Base-by-base conservation (phyloP, 2,797 vertebrate genomes). In the Myotis findleyi region DNA sequence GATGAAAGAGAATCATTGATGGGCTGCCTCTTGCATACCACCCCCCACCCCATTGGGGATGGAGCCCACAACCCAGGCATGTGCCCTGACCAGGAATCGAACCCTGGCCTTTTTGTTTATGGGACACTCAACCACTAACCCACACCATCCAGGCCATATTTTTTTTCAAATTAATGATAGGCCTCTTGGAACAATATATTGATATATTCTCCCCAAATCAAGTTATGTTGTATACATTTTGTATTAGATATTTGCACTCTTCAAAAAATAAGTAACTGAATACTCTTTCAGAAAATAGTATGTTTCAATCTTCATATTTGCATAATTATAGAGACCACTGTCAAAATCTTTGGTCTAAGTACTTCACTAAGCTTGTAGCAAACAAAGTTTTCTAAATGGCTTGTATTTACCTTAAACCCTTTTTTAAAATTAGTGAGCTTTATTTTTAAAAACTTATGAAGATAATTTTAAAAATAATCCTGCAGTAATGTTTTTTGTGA, bases 161-260 rank as follows among this genome's bases (percentile, higher is more conserved):
- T 91, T 75, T 75, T 85, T 83, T 93, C 62, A 66, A 83, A 69
- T 93, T 80, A 77, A 51, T 69, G 88, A 90, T 81, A 83, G 62
- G 21, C 41, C 51, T 95, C 49, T 79, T 64, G 25, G 44, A 77
- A 79, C 55, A 93, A 59, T 77, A 86, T 10, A 27, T 44, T 89
- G 77, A 76, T 68, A 73, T 5, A 41, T 38, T 93, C 12, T 94
- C 73, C 59, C 62, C 51, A 93, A 85, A 87, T 93, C 55, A 89
- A 69, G 17, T 81, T 93, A 90, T 16, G n/a, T 41, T 75, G 1
- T 89, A 33, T 68, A 79, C 17, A 25, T 73, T 89, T 75, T 72
- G 23, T 49, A 71, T 69, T 93, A 87, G n/a, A 25, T 89, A 3
- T 79, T 79, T 83, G 38, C 33, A 81, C 20, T 79, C 27, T 30